Evolutionary conservation across 2,113 vertebrate species (phyloP).

Genomic region (Nannospalax galili): DNA sequence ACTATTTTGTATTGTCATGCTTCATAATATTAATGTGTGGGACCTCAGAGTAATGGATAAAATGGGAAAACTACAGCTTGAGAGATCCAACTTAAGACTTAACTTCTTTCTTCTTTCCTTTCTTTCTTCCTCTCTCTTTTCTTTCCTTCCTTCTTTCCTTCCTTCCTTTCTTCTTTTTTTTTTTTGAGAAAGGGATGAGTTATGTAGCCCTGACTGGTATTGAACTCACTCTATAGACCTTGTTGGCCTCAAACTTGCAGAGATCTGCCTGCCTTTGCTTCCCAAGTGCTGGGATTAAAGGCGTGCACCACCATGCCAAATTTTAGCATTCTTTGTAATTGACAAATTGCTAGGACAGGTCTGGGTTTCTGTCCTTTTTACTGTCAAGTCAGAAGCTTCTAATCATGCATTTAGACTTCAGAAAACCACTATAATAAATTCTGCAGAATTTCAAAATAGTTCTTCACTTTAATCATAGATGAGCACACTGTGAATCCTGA

Average conservation of each 20-base stretch:
- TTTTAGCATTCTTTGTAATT: not conserved
- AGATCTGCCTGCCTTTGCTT: too few species aligned
- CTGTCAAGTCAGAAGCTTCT: constrained; percentile 5
- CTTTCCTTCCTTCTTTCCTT: too few species aligned
- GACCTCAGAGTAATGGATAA: not conserved
- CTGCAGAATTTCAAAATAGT: not conserved
- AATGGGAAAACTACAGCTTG: not conserved
- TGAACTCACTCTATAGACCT: too few species aligned
- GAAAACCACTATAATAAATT: constrained; percentile 20
- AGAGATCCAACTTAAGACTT: not conserved
- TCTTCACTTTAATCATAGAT: constrained; percentile 1
- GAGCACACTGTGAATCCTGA: not conserved
- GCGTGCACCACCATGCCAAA: too few species aligned
- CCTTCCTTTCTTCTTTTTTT: too few species aligned
- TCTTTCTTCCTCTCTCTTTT: too few species aligned
- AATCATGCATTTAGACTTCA: constrained; percentile 23
- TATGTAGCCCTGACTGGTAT: too few species aligned
- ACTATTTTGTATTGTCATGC: not conserved
- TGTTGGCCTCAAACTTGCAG: too few species aligned
- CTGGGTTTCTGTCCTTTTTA: not conserved
- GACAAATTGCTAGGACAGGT: not conserved
- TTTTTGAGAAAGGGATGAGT: too few species aligned
- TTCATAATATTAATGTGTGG: not conserved
- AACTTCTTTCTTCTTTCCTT: too few species aligned
- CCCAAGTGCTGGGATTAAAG: too few species aligned